A percentile compares a stretch with the other conserved stretches of the same genome.
Conservation (phyloP, 2,113 vertebrate species). For the Halichoeres trimaculatus region DNA sequence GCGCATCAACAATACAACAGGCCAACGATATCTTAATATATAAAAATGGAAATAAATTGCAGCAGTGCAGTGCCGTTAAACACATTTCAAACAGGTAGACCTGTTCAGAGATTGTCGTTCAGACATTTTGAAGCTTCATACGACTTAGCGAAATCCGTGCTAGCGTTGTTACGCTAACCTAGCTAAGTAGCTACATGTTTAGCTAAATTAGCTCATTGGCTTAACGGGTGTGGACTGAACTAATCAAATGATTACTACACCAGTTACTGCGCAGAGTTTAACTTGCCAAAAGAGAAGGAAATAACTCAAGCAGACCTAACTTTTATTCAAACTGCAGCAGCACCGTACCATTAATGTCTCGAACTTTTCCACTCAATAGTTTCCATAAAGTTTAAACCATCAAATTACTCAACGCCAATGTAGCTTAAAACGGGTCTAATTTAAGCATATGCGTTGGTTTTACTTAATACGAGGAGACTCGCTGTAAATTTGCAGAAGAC, state of each 20-base stretch:
- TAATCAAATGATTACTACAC: not conserved
- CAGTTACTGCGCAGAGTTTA: not conserved
- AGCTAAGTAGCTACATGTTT: slow-evolving; percentile 58
- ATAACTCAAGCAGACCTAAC: slow-evolving; percentile 14
- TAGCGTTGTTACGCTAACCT: slow-evolving; percentile 20
- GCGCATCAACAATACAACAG: not conserved
- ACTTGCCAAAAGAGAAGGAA: not conserved
- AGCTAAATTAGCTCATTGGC: slow-evolving; percentile 59
- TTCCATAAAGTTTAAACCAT: not conserved
- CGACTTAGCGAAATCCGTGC: slow-evolving; percentile 18
- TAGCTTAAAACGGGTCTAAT: not conserved
- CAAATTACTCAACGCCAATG: not conserved
- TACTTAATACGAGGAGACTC: not conserved
- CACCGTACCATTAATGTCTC: slow-evolving; percentile 16
- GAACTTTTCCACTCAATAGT: slow-evolving; percentile 1
- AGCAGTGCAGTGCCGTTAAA: accelerated
- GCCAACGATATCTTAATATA: not conserved
- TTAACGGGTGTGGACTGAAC: slow-evolving; percentile 7
- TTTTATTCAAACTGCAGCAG: slow-evolving; percentile 18
- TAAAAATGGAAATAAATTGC: not conserved
- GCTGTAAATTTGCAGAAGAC: not conserved
- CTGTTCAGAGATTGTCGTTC: not conserved
- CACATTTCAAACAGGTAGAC: accelerated
- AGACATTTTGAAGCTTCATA: not conserved
- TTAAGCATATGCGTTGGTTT: not conserved